Conservation (phyloP, 1,140 invertebrate genomes). For the Drosophila pandora region DNA sequence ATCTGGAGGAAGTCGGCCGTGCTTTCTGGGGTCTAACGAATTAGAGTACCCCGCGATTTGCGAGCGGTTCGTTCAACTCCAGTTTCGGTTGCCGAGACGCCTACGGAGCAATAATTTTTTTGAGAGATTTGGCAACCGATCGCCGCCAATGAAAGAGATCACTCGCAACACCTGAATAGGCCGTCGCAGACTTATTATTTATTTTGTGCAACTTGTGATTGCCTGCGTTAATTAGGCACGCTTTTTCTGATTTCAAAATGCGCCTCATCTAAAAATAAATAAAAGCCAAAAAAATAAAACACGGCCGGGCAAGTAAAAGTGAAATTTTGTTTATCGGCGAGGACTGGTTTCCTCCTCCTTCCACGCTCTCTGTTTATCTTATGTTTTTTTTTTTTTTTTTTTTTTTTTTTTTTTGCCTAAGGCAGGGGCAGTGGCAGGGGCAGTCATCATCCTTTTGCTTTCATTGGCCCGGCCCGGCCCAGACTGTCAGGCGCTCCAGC, state of each 20-base stretch:
- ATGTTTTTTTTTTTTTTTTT: background rate
- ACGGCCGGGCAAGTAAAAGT: constrained; percentile 57
- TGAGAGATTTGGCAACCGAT: background rate
- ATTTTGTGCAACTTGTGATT: constrained; percentile 37
- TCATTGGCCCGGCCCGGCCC: constrained; percentile 34
- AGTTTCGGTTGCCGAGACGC: background rate
- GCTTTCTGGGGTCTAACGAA: no score
- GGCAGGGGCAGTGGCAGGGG: background rate
- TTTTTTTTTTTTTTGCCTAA: background rate
- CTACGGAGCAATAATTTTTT: background rate
- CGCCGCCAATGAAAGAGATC: constrained; percentile 1
- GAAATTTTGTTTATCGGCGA: constrained; percentile 53
- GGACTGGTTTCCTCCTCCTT: constrained; percentile 1
- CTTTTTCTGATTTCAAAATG: constrained; percentile 42
- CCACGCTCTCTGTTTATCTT: background rate
- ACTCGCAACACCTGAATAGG: constrained; percentile 22
- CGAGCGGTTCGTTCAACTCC: constrained; percentile 11
- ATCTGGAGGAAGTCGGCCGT: background rate
- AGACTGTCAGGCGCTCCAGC: constrained; percentile 56
- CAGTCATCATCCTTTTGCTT: constrained; percentile 72
- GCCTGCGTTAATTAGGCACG: constrained; percentile 63
- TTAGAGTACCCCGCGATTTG: no score
- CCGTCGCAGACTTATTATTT: constrained; percentile 15
- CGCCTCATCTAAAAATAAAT: constrained; percentile 32
- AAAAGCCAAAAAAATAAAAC: constrained; percentile 7